Evolutionary conservation across 1,140 invertebrate species (phyloP).

Genomic region (Lordiphosa mommai): DNA sequence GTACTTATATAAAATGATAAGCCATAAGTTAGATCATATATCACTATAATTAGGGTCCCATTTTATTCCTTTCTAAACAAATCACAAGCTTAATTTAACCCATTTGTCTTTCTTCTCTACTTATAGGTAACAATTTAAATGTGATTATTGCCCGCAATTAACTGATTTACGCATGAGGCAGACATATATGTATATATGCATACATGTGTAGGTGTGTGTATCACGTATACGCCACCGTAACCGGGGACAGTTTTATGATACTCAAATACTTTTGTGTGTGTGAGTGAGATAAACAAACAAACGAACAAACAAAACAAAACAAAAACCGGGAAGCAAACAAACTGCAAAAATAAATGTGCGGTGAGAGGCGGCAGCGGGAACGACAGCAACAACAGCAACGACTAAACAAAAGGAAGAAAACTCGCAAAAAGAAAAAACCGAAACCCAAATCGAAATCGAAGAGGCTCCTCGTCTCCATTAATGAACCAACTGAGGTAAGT

Average conservation of each 20-base stretch:
- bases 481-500: constrained; percentile 47
- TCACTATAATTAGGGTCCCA: neutral
- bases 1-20: no score
- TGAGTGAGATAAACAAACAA: constrained; percentile 21
- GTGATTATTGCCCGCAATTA: constrained; percentile 41
- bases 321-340: constrained; percentile 31
- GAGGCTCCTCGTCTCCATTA: constrained; percentile 36
- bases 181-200: neutral
- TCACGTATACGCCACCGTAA: constrained; percentile 1
- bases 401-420: constrained; percentile 47
- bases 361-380: constrained; percentile 35
- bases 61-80: constrained; percentile 15
- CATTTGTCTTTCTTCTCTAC: constrained; percentile 4
- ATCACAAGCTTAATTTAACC: constrained; percentile 18
- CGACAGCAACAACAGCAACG: constrained; percentile 35
- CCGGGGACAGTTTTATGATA: constrained; percentile 12
- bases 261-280: constrained; percentile 25
- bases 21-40: no score
- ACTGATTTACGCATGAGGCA: constrained; percentile 36
- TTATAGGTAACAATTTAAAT: constrained; percentile 39
- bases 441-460: constrained; percentile 20
- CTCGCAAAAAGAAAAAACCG: constrained; percentile 52
- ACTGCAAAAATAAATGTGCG: constrained; percentile 58
- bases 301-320: constrained; percentile 17
- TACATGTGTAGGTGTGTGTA: no score